Evolutionary conservation across 2,113 vertebrate genomes (phyloP).

Genomic region (Cryptomyrus ogoouensis): DNA sequence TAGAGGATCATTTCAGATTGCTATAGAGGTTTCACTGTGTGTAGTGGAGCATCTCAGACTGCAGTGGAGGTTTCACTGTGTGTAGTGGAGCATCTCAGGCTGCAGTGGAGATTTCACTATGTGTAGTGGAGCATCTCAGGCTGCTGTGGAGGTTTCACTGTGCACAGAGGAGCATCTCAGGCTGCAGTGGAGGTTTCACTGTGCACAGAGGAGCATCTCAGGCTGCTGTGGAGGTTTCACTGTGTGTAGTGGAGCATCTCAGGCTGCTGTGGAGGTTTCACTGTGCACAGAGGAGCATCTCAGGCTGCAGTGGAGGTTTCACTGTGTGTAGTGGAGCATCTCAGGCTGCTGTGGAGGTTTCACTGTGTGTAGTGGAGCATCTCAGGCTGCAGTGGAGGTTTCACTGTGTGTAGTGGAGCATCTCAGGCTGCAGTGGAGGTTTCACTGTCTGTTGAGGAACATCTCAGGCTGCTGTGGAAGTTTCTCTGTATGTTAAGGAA

Average conservation of each 20-base stretch:
- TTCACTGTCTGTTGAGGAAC: neutral
- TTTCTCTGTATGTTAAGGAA: neutral
- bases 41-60: neutral
- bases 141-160: neutral
- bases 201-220: neutral
- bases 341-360: neutral
- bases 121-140: neutral
- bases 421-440: neutral
- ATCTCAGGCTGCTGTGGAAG: neutral
- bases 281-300: neutral
- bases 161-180: neutral
- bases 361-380: neutral
- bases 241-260: neutral
- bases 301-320: neutral
- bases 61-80: neutral
- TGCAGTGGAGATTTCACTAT: neutral
- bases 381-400: neutral
- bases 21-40: neutral
- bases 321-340: neutral
- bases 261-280: neutral
- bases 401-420: neutral
- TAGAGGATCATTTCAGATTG: neutral
- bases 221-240: neutral
- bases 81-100: neutral
- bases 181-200: neutral